Base-by-base conservation (phyloP, 2,113 vertebrate genomes). In the Scolopax mira region DNA sequence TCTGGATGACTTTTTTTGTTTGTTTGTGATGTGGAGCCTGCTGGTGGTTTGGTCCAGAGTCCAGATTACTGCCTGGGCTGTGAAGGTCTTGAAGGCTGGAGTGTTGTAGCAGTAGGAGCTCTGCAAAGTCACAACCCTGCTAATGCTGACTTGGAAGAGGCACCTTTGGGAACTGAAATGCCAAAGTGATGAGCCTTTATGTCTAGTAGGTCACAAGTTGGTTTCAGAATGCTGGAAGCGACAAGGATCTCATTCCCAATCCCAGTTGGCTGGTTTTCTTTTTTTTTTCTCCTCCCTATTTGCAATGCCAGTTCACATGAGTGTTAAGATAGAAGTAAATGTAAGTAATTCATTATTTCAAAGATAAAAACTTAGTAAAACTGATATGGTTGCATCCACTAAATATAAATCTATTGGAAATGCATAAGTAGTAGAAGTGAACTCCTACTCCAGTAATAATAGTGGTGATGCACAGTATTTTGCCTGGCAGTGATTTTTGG, bases 121-220 rank as follows among this genome's bases (percentile, higher is more conserved):
- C 37, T 42, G 54, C 51, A 33, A 2, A 89, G 33, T 79, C 74
- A 70, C 27, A 85, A 3, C 44, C 8, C 18, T 78, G 27, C 51
- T 89, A 69, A 89, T 89, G 37, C 37, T 87, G 73, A 52, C 28
- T 94, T 92, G 78, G 74, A 82, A 61, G 27, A 72, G 71, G 17
- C 33, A 78, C 58, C 54, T 85, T 72, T 69, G 41, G 70, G 42
- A 79, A 60, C 9, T 31, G 57, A 89, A 84, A 75, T 85, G 49
- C 37, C 30, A 8, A 57, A 65, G 23, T n/a, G 67, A 66, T 88
- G 49, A 88, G 64, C 55, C 25, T 88, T 83, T 75, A 13, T 69
- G 31, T 66, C 49, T 60, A 42, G 31, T 58, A 64, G 74, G 49
- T 94, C 87, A 51, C 33, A 65, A 51, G 30, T 41, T 65, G 39